Percentiles rank a stretch among this genome's conserved stretches.
These are phyloP conservation scores for Labroides dimidiatus DNA, from an alignment of 2,797 vertebrate species.

Conservation along the genomic window DNA sequence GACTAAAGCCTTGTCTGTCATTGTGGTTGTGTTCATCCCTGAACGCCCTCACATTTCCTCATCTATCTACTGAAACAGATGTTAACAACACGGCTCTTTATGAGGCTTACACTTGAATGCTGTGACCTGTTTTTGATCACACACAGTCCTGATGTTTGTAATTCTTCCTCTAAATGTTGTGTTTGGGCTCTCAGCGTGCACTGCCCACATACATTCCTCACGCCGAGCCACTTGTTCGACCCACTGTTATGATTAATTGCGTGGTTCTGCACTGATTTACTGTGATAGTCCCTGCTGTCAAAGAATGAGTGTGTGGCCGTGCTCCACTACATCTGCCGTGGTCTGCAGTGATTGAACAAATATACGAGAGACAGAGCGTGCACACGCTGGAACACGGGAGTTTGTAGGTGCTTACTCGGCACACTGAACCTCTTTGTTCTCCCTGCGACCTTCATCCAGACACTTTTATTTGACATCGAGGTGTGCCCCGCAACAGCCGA, in stretches of 20 bases:
- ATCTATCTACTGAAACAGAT: constrained; percentile 57
- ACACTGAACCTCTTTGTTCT: constrained; percentile 75
- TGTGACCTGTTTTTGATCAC: constrained; percentile 51
- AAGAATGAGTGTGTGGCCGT: constrained; percentile 5
- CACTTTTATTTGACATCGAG: constrained; percentile 76
- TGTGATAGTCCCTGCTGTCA: constrained; percentile 49
- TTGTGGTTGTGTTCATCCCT: constrained; percentile 48
- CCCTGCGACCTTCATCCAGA: constrained; percentile 65
- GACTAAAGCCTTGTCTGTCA: constrained; percentile 54
- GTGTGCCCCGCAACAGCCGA: constrained; percentile 54
- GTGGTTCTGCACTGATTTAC: constrained; percentile 49
- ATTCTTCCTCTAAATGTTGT: constrained; percentile 37
- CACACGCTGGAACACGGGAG: not conserved
- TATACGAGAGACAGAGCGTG: constrained; percentile 21
- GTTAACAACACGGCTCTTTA: constrained; percentile 21
- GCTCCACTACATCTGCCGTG: constrained; percentile 29
- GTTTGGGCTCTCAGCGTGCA: constrained; percentile 42
- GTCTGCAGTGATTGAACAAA: constrained; percentile 47
- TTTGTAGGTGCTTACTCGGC: constrained; percentile 39
- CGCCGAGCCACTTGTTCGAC: constrained; percentile 48
- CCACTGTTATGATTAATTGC: constrained; percentile 57
- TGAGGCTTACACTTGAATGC: constrained; percentile 17
- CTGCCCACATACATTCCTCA: constrained; percentile 61
- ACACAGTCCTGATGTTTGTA: constrained; percentile 32
- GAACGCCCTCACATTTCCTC: constrained; percentile 48